Evolutionary conservation across 2,888 invertebrate species (phyloP).

Genomic region (Platycheirus rosarum): DNA sequence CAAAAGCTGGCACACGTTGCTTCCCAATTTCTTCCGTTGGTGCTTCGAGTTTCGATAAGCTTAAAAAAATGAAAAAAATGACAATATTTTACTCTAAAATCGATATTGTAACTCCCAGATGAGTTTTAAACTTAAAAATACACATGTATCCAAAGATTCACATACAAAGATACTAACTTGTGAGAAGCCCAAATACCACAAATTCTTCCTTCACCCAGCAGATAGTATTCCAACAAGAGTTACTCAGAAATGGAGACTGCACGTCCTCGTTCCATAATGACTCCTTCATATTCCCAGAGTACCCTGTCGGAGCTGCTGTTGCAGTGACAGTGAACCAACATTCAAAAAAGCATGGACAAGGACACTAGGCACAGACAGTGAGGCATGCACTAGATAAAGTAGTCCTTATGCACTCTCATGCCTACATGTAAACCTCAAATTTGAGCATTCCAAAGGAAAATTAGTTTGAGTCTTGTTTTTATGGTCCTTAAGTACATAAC

Average conservation of each 20-base stretch:
- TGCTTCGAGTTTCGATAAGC: neutral
- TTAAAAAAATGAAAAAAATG: conserved; percentile 2
- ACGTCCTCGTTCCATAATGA: conserved; percentile 37
- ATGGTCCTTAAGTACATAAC: conserved; percentile 74
- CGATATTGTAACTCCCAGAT: too few species aligned
- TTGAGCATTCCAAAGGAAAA: conserved; percentile 68
- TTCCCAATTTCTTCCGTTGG: neutral
- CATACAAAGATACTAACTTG: too few species aligned
- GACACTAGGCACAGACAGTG: conserved; percentile 1
- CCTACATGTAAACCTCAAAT: conserved; percentile 58
- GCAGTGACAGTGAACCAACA: conserved; percentile 20
- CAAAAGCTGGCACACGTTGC: conserved; percentile 40
- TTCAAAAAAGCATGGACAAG: conserved; percentile 5
- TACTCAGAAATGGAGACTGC: conserved; percentile 60
- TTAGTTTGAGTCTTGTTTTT: conserved; percentile 73
- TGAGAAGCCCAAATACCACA: conserved; percentile 51
- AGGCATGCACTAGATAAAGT: too few species aligned
- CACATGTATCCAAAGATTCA: too few species aligned
- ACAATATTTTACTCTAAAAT: too few species aligned
- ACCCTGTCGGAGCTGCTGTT: neutral
- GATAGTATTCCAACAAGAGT: too few species aligned
- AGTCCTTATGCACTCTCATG: conserved; percentile 51
- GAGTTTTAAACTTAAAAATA: too few species aligned
- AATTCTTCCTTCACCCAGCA: conserved; percentile 30
- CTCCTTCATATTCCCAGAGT: conserved; percentile 33